These are phyloP conservation scores for Conchocele bisecta DNA, from an alignment of 2,888 invertebrate genomes.

Conservation along the genomic window DNA sequence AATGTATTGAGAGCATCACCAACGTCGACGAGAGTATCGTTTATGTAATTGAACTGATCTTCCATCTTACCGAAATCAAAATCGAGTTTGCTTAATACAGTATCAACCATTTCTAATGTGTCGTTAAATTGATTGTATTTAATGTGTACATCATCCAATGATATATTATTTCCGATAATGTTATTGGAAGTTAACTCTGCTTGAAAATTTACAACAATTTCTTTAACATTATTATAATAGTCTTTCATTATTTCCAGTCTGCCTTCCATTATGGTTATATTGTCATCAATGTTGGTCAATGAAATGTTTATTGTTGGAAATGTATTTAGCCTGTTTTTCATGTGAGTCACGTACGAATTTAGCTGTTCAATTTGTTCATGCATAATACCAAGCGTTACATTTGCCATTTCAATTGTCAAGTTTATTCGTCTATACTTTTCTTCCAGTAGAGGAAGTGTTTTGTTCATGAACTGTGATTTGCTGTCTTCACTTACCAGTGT, in stretches of 20 bases:
- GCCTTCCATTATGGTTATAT: constrained; percentile 45
- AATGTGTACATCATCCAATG: constrained; percentile 24
- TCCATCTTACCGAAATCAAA: constrained; percentile 36
- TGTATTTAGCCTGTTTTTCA: constrained; percentile 35
- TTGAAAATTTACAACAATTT: constrained; percentile 27
- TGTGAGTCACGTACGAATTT: constrained; percentile 18
- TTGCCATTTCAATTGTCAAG: constrained; percentile 37
- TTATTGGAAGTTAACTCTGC: constrained; percentile 17
- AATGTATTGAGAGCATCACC: constrained; percentile 32
- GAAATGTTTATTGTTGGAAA: constrained; percentile 43
- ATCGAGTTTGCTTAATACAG: constrained; percentile 43
- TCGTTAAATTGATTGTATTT: constrained; percentile 34
- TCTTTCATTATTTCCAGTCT: constrained; percentile 44
- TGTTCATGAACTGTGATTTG: constrained; percentile 25
- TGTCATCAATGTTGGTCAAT: constrained; percentile 25
- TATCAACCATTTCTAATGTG: constrained; percentile 33
- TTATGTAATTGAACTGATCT: constrained; percentile 39
- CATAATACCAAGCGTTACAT: constrained; percentile 39
- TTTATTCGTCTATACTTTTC: constrained; percentile 26
- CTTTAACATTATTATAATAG: constrained; percentile 48
- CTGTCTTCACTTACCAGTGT: constrained; percentile 29
- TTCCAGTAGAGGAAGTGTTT: constrained; percentile 27
- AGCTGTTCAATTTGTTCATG: constrained; percentile 26
- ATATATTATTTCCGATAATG: constrained; percentile 32
- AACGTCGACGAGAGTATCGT: constrained; percentile 32